phyloP scores from a whole-genome alignment of 2,797 vertebrate species.

The Eptatretus atami region DNA sequence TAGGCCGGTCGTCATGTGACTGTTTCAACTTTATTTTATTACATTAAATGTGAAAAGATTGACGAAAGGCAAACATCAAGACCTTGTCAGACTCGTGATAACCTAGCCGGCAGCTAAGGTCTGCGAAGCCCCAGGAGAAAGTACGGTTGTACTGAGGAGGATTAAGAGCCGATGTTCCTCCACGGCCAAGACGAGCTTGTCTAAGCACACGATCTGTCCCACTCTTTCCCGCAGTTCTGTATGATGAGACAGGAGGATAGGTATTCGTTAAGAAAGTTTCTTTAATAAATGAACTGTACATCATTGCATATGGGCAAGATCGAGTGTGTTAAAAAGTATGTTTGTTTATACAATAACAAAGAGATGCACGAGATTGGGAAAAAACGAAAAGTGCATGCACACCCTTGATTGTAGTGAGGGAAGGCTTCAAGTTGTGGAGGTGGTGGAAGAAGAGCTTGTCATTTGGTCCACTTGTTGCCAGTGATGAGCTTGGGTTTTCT shows the following conservation, averaged over 20 bases:
- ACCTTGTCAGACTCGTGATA: slow-evolving; percentile 97
- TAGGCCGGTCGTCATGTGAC: too few relatives aligned
- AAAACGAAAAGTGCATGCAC: too few relatives aligned
- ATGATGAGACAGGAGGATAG: slow-evolving; percentile 7
- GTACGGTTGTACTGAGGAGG: slow-evolving; percentile 66
- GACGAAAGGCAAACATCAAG: slow-evolving; percentile 3
- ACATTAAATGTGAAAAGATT: too few relatives aligned
- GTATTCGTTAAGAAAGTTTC: too few relatives aligned
- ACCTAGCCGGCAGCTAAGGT: slow-evolving; percentile 73
- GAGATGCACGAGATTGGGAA: too few relatives aligned
- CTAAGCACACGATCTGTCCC: slow-evolving; percentile 77
- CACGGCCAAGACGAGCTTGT: slow-evolving; percentile 73
- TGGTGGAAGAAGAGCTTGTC: slow-evolving; percentile 99
- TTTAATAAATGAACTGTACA: too few relatives aligned
- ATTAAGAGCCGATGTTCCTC: slow-evolving; percentile 80
- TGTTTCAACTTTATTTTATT: too few relatives aligned
- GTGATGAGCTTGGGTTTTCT: slow-evolving; percentile 23
- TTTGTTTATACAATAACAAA: too few relatives aligned
- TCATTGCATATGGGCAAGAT: too few relatives aligned
- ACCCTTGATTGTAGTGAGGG: slow-evolving; percentile 82
- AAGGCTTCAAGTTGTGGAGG: slow-evolving; percentile 68
- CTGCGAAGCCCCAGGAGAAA: slow-evolving; percentile 84
- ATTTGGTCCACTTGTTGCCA: slow-evolving; percentile 22
- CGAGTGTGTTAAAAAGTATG: too few relatives aligned
- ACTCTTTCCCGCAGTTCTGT: slow-evolving; percentile 79